Conservation (phyloP, 2,113 vertebrate genomes). For the Ictalurus furcatus region DNA sequence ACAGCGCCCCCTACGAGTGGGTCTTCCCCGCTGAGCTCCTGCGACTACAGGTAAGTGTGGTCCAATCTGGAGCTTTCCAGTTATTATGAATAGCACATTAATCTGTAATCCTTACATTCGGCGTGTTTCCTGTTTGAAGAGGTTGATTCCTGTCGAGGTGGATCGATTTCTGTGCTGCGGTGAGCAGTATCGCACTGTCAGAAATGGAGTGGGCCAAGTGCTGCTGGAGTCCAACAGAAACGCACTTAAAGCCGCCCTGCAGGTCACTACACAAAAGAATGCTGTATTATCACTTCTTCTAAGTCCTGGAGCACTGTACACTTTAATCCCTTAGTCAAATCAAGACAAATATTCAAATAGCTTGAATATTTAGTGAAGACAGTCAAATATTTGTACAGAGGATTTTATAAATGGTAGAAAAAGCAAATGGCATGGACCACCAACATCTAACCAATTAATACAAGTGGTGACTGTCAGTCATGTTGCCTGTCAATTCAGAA, state of each 20-base stretch:
- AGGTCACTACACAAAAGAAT: slow-evolving; percentile 56
- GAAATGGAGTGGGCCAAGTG: slow-evolving; percentile 55
- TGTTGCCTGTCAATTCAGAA: not conserved
- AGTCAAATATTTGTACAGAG: not conserved
- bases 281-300: not conserved
- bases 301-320: not conserved
- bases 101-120: not conserved
- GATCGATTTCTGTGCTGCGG: slow-evolving; percentile 71
- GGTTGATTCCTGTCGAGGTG: slow-evolving; percentile 39
- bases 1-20: slow-evolving; percentile 59
- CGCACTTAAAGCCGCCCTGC: slow-evolving; percentile 45
- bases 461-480: not conserved
- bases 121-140: slow-evolving; percentile 43
- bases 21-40: slow-evolving; percentile 67
- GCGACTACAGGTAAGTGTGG: slow-evolving; percentile 61
- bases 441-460: not conserved
- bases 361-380: not conserved
- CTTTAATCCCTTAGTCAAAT: not conserved
- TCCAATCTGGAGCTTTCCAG: not conserved
- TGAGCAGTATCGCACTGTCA: slow-evolving; percentile 56
- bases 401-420: not conserved
- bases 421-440: not conserved
- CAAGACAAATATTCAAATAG: not conserved
- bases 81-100: not conserved
- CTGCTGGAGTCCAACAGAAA: slow-evolving; percentile 48